Percentiles rank a stretch among this genome's conserved stretches.
These are phyloP conservation scores for Siphonodentalium dalli DNA, from an alignment of 2,888 invertebrate species.

Conservation along the genomic window DNA sequence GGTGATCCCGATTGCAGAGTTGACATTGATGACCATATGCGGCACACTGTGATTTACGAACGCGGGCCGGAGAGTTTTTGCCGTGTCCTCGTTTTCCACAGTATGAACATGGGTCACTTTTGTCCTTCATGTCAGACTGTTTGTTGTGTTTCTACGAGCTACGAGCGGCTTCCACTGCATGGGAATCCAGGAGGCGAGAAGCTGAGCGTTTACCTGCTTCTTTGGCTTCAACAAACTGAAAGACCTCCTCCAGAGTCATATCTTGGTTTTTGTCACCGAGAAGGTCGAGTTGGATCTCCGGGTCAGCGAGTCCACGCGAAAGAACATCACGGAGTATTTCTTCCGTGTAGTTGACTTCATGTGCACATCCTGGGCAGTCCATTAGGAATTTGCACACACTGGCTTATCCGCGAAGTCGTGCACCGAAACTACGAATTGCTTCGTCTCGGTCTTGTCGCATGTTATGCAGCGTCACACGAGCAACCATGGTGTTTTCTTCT, in stretches of 20 bases:
- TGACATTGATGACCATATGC: constrained; percentile 31
- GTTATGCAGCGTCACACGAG: constrained; percentile 23
- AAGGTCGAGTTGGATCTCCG: constrained; percentile 30
- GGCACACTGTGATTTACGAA: constrained; percentile 26
- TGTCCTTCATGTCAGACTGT: background rate
- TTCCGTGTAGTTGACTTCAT: constrained; percentile 25
- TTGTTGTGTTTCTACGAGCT: constrained; percentile 12
- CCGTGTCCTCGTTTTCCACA: constrained; percentile 38
- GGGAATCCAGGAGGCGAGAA: constrained; percentile 8
- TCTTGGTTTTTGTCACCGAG: constrained; percentile 28
- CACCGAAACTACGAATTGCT: constrained; percentile 25
- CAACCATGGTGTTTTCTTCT: constrained; percentile 30
- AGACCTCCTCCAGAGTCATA: constrained; percentile 25
- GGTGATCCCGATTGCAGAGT: constrained; percentile 25
- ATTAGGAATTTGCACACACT: constrained; percentile 26
- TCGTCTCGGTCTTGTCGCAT: constrained; percentile 34
- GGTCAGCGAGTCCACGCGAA: constrained; percentile 16
- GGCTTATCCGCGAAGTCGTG: constrained; percentile 30
- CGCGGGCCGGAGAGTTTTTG: constrained; percentile 7
- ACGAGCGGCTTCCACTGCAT: constrained; percentile 11
- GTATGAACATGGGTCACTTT: constrained; percentile 24
- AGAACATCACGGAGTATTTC: constrained; percentile 22
- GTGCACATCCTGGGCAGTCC: constrained; percentile 20
- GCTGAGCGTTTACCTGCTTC: constrained; percentile 33
- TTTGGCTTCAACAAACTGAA: constrained; percentile 28